Percentiles rank a stretch among this genome's conserved stretches.
Evolutionary conservation across 2,113 vertebrate genomes (phyloP).

Genomic region (Athene cunicularia): DNA sequence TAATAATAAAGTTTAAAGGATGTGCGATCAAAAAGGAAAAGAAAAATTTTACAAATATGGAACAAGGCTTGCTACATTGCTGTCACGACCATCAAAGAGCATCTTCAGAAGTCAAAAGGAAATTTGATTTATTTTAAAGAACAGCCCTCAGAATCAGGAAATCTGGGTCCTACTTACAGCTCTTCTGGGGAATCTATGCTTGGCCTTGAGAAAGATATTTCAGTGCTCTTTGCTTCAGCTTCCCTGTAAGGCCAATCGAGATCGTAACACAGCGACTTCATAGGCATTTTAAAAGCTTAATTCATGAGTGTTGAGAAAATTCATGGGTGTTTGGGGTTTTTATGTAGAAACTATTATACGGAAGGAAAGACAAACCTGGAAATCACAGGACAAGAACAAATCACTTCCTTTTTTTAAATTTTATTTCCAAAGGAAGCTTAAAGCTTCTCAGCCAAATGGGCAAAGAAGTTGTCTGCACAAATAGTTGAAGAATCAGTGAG

Average conservation of each 20-base stretch:
- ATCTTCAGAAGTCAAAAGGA: slow-evolving; percentile 39
- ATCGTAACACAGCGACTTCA: not conserved
- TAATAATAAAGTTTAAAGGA: not conserved
- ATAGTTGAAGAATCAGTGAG: not conserved
- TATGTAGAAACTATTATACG: not conserved
- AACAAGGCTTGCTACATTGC: not conserved
- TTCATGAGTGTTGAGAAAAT: not conserved
- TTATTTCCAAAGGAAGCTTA: not conserved
- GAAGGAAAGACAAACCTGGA: not conserved
- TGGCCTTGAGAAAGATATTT: slow-evolving; percentile 10
- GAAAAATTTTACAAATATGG: slow-evolving; percentile 12
- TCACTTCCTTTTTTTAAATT: not conserved
- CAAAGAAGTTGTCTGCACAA: not conserved
- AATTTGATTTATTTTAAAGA: slow-evolving; percentile 34
- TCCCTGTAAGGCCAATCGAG: not conserved
- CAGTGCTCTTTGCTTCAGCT: not conserved
- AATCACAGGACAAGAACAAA: not conserved
- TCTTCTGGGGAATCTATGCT: not conserved
- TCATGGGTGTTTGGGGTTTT: not conserved
- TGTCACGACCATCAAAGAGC: not conserved
- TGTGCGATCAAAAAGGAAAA: slow-evolving; percentile 10
- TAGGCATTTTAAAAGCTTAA: not conserved
- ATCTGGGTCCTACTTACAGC: not conserved
- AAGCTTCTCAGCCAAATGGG: not conserved
- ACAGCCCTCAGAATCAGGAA: not conserved